Base-by-base conservation (phyloP, 1,140 invertebrate species). In the Paraescarpia echinospica region DNA sequence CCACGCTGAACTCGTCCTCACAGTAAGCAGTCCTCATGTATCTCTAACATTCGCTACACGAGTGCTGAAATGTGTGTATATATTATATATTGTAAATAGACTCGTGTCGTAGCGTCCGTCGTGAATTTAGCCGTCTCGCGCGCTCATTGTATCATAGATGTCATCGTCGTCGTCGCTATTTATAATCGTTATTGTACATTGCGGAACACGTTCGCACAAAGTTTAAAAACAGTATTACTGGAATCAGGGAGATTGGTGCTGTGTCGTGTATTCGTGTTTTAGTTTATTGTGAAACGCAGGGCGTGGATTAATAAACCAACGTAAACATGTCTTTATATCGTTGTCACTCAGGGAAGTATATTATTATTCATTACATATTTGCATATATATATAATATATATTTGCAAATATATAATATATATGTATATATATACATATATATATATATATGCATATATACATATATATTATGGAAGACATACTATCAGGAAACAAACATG, bases 131-230 rank as follows among this genome's bases (percentile, higher is more conserved):
- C 59, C 59, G 59, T 22, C 22, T 77, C 14, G 9, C 18, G 48
- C 59, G 22, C 12, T 77, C 59, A 77, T 77, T 77, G 59, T 77
- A 77, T 77, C 27, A 77, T 77, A 77, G 14, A 27, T 77, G 59
- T 77, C 59, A 77, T 77, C 59, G 59, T 77, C 59, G 59, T 77
- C 59, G 59, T 77, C 59, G 59, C 59, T 77, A 77, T 77, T 77
- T 77, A 77, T 77, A 77, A 77, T 77, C 59, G 59, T 77, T 77
- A 77, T 77, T 77, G 59, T 77, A 77, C 59, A 77, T 77, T 4
- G 59, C 59, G 59, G 59, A 77, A 77, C 59, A 77, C 22, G 22
- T 77, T 77, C 59, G 59, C 59, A 77, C 59, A 77, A 77, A 18
- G 59, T 77, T 77, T 77, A 77, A 77, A 12, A 77, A 77, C 59